Evolutionary conservation across 2,113 vertebrate genomes (phyloP).

Genomic region (Sminthopsis crassicaudata): DNA sequence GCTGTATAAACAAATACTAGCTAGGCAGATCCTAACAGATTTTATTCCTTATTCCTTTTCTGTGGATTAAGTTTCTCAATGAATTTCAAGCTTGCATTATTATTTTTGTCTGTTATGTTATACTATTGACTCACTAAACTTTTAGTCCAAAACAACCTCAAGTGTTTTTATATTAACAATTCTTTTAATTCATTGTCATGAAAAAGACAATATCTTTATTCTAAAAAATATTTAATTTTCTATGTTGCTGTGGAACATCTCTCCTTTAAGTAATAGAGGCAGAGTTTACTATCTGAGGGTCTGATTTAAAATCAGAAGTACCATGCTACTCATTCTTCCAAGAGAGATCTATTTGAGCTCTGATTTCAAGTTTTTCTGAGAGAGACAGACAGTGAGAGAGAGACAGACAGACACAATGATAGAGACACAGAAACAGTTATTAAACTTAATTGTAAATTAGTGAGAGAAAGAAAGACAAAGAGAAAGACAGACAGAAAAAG

Average conservation of each 20-base stretch:
- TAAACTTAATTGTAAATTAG: neutral
- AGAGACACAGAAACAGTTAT: neutral
- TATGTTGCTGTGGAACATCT: neutral
- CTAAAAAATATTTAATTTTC: neutral
- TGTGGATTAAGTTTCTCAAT: neutral
- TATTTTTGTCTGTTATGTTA: neutral
- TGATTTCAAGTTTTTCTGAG: too few relatives aligned
- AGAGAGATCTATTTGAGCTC: neutral
- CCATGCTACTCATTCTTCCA: neutral
- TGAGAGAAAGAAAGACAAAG: too few relatives aligned
- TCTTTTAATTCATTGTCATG: neutral
- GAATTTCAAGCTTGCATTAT: neutral
- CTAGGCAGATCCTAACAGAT: neutral
- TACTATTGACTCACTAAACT: neutral
- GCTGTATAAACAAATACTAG: neutral
- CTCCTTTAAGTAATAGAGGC: neutral
- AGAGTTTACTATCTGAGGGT: neutral
- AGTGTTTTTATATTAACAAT: too few relatives aligned
- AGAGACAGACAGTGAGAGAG: too few relatives aligned
- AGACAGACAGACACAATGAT: too few relatives aligned
- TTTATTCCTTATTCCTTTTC: too few relatives aligned
- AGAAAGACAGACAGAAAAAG: too few relatives aligned
- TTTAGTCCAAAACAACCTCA: neutral
- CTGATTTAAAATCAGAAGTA: neutral
- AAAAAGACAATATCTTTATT: neutral